A percentile compares a stretch with the other conserved stretches of the same genome.
Evolutionary conservation across 2,797 vertebrate genomes (phyloP).

Genomic region (Psittacula echo): DNA sequence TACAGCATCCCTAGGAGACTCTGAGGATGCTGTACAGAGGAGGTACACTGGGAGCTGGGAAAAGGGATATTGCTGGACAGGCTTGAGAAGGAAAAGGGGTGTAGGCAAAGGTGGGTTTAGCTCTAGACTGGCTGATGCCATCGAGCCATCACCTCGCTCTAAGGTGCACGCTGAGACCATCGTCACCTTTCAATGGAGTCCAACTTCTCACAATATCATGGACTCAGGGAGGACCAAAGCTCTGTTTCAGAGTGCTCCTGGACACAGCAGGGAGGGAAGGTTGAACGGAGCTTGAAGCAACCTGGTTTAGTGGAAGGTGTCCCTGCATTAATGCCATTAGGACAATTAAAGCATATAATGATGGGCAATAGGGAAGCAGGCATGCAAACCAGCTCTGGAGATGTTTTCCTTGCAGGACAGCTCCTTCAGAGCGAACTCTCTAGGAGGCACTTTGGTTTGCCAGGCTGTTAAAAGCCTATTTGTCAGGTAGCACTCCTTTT

Average conservation of each 20-base stretch:
- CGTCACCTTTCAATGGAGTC: background rate
- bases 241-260: background rate
- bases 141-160: background rate
- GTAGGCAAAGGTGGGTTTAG: background rate
- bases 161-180: background rate
- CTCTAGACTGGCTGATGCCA: background rate
- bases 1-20: background rate
- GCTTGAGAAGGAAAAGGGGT: background rate
- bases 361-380: background rate
- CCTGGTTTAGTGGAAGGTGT: background rate
- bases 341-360: background rate
- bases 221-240: background rate
- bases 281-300: background rate
- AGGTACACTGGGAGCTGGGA: background rate
- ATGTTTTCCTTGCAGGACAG: background rate
- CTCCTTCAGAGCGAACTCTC: background rate
- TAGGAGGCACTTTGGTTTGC: background rate
- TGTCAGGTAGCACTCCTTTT: background rate
- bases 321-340: background rate
- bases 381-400: background rate
- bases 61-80: background rate
- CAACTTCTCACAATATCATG: background rate
- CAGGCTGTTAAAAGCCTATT: background rate
- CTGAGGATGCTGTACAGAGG: background rate
- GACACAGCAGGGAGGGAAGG: background rate